A percentile compares a stretch with the other conserved stretches of the same genome.
These are phyloP conservation scores for Eptesicus fuscus DNA, from an alignment of 2,113 vertebrate species.

Conservation along the genomic window DNA sequence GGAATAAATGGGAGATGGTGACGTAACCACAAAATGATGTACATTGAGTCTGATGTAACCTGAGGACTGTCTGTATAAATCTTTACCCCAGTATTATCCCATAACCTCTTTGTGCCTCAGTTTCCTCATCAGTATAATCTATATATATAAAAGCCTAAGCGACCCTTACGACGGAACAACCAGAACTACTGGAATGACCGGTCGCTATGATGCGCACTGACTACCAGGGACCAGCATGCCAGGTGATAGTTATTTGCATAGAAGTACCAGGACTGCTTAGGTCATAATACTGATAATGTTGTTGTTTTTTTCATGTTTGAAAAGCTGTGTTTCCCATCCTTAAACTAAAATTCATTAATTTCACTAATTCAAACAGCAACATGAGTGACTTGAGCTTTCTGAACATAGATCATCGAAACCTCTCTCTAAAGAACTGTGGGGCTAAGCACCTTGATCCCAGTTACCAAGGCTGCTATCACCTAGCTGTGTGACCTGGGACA, in stretches of 20 bases:
- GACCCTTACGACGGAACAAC: too few species aligned
- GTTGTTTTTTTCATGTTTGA: neutral
- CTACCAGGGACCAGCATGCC: too few species aligned
- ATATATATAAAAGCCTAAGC: too few species aligned
- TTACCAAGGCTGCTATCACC: neutral
- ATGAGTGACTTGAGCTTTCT: neutral
- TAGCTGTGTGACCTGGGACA: neutral
- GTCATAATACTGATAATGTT: neutral
- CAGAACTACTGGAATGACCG: too few species aligned
- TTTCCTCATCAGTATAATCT: neutral
- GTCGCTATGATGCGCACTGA: too few species aligned
- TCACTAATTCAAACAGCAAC: neutral
- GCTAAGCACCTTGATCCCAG: neutral
- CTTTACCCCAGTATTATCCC: neutral
- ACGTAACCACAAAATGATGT: too few species aligned
- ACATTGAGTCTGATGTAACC: too few species aligned
- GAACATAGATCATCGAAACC: neutral
- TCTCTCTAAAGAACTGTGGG: neutral
- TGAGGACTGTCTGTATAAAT: too few species aligned
- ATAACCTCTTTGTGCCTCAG: neutral
- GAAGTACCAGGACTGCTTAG: neutral
- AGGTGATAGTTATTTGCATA: neutral
- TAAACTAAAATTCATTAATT: neutral
- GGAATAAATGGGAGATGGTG: too few species aligned
- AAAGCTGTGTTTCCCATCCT: neutral